Evolutionary conservation across 2,888 invertebrate species (phyloP), one percentile per base, ranked within the genome.

Genomic region (Strigamia transsilvanica): DNA sequence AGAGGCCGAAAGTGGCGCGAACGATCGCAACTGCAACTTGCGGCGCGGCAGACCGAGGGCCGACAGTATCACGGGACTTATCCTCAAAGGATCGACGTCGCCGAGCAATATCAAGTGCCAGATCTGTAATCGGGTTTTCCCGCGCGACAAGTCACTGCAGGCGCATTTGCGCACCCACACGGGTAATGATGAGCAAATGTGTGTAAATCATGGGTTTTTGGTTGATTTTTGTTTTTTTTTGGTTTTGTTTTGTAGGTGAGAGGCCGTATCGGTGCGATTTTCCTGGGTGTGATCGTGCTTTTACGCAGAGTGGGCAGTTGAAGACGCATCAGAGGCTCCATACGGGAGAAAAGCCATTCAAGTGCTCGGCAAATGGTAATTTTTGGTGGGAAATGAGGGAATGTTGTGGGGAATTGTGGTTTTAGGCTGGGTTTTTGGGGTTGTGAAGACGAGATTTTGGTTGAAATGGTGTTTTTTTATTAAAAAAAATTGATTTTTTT

Each of bases 301-400:
- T 94, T 86, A 93, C 93, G 13, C 93, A 94, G 87, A 93, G 93
- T 83, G 93, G 94, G 0, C 94, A 94, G 85, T 87, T 94, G 51
- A 93, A 93, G 87, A 94, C 94, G 0, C 94, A 94, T 87, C 93
- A 93, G 86, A 88, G 94, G 84, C 88, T 93, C 2, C 94, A 94
- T 86, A 93, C 93, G 0, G 93, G 93, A 34, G 93, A 93, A 86
- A 93, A 93, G 85, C 93, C 93, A 2, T 94, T 93, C 87, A 88
- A 91, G 34, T 93, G 94, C 87, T 90, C 91, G 3, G 90, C 89
- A 83, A 87, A 89, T 80, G 91, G 91, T 83, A 27, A 27, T 2
- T 27, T 27, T n/a, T 27, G 27, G 27, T 27, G 1, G 27, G 3
- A 27, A 27, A 2, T n/a, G n/a, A n/a, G n/a, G n/a, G n/a, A n/a